A percentile compares a stretch with the other conserved stretches of the same genome.
phyloP scores from a whole-genome alignment of 1,140 invertebrate species.

The Drosophila persimilis region DNA sequence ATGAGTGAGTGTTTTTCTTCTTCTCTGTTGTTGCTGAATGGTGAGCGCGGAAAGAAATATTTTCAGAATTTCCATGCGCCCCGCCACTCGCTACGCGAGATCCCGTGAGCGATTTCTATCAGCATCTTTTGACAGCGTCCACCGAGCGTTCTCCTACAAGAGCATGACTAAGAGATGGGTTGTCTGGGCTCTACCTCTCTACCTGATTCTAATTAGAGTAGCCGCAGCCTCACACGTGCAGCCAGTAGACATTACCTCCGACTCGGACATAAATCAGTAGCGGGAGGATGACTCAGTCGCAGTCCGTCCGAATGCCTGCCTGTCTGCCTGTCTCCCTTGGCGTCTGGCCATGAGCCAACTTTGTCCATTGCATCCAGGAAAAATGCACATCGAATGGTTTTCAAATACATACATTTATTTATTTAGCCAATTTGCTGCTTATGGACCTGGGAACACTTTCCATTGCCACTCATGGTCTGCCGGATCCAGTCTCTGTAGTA shows the following conservation, averaged over 20 bases:
- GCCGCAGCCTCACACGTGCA: conserved; percentile 57
- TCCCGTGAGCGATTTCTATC: conserved; percentile 54
- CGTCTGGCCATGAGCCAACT: too few relatives aligned
- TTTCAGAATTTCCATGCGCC: conserved; percentile 71
- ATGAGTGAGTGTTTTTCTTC: conserved; percentile 19
- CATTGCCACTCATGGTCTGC: conserved; percentile 58
- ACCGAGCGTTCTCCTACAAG: conserved; percentile 16
- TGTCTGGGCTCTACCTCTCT: conserved; percentile 51
- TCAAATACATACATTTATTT: conserved; percentile 7
- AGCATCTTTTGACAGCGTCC: conserved; percentile 33
- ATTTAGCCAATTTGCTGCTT: conserved; percentile 48
- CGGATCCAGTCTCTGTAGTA: conserved; percentile 80
- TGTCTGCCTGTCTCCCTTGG: not conserved
- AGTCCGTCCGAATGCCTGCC: not conserved
- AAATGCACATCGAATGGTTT: not conserved
- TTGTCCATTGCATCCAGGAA: not conserved
- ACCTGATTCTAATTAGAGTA: conserved; percentile 61
- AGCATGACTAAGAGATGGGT: conserved; percentile 51
- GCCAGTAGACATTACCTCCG: conserved; percentile 17
- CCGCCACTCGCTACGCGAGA: too few relatives aligned
- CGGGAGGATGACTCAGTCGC: conserved; percentile 29
- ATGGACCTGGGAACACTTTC: conserved; percentile 37
- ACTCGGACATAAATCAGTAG: conserved; percentile 39
- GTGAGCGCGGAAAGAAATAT: conserved; percentile 48
- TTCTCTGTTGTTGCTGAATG: conserved; percentile 40